Evolutionary conservation across 2,888 invertebrate genomes (phyloP).

Genomic region (Phengaris arion): DNA sequence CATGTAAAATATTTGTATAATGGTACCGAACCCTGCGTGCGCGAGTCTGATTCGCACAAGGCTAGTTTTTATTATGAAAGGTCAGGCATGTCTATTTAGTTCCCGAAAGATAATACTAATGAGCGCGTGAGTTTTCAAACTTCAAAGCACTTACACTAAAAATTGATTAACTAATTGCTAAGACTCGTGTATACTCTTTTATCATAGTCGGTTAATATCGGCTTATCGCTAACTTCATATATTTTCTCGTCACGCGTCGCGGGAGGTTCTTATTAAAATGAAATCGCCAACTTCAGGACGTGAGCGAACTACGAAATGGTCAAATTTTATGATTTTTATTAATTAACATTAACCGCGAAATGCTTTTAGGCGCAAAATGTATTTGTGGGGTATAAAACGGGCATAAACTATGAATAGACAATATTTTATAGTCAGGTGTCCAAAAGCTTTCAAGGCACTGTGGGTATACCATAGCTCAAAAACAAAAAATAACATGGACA

Average conservation of each 20-base stretch:
- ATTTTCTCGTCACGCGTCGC: conserved; percentile 21
- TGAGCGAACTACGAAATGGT: conserved; percentile 5
- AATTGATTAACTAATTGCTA: too few relatives aligned
- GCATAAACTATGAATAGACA: neutral
- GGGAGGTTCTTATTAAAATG: conserved; percentile 22
- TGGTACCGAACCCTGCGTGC: too few relatives aligned
- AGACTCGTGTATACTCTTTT: neutral
- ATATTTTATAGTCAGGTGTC: neutral
- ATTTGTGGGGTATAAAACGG: neutral
- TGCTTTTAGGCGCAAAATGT: neutral
- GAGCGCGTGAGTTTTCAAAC: too few relatives aligned
- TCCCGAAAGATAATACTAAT: too few relatives aligned
- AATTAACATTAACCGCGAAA: neutral
- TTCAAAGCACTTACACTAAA: too few relatives aligned
- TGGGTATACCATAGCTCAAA: neutral
- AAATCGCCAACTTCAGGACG: conserved; percentile 22
- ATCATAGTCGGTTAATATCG: neutral
- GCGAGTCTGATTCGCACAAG: too few relatives aligned
- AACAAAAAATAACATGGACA: too few relatives aligned
- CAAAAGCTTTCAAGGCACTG: neutral
- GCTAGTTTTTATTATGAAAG: too few relatives aligned
- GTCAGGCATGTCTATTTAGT: too few relatives aligned
- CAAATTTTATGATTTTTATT: neutral
- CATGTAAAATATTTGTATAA: too few relatives aligned
- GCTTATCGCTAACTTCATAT: neutral